A percentile compares a stretch with the other conserved stretches of the same genome.
Evolutionary conservation across 2,888 invertebrate species (phyloP).

Genomic region (Electrophaes corylata): DNA sequence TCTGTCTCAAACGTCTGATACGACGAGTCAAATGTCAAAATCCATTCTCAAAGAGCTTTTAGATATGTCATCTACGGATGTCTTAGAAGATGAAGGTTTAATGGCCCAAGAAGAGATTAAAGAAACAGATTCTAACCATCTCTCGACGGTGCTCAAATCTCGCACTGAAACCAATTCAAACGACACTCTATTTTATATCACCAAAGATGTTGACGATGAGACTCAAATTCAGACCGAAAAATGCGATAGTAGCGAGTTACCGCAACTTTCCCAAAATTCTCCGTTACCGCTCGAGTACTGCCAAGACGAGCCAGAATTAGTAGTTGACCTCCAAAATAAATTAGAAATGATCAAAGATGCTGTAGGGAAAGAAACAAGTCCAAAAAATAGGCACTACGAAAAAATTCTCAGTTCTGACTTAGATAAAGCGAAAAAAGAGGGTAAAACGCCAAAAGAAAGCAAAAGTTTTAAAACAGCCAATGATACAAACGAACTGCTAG

Average conservation of each 20-base stretch:
- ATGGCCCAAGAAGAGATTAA: constrained; percentile 4
- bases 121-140: constrained; percentile 1
- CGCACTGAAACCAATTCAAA: constrained; percentile 31
- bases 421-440: background rate
- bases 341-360: constrained; percentile 37
- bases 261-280: constrained; percentile 12
- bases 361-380: constrained; percentile 10
- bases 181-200: constrained; percentile 53
- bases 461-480: constrained; percentile 55
- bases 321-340: constrained; percentile 38
- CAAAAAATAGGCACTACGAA: constrained; percentile 43
- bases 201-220: constrained; percentile 47
- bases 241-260: background rate
- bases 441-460: background rate
- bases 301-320: constrained; percentile 28
- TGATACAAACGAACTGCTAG: constrained; percentile 64
- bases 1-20: constrained; percentile 1
- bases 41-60: constrained; percentile 55
- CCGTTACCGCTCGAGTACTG: constrained; percentile 37
- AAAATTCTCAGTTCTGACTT: constrained; percentile 39
- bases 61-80: constrained; percentile 54
- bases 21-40: constrained; percentile 21
- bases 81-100: constrained; percentile 8
- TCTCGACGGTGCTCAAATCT: background rate
- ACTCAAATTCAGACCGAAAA: constrained; percentile 28